Percentiles rank a stretch among this genome's conserved stretches.
phyloP scores from a whole-genome alignment of 2,888 invertebrate species.

The Philereme vetulata region DNA sequence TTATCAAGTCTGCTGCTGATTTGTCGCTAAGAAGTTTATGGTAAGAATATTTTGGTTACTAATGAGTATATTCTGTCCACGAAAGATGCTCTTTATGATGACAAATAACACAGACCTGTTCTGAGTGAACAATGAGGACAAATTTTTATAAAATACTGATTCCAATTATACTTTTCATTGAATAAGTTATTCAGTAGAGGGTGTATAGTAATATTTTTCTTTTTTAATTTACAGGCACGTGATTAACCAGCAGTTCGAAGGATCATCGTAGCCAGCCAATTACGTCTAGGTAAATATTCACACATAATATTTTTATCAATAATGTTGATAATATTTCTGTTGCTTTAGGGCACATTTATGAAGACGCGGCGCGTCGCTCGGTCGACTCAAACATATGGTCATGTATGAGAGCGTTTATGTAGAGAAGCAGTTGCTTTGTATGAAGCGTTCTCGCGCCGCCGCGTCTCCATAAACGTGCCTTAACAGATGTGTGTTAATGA shows the following conservation, averaged over 20 bases:
- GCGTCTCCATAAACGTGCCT: too few species aligned
- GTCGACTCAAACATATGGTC: too few species aligned
- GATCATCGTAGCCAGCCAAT: neutral
- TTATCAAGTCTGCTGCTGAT: neutral
- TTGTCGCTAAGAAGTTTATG: neutral
- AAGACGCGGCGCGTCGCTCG: too few species aligned
- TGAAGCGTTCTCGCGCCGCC: too few species aligned
- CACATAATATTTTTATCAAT: neutral
- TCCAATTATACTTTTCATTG: neutral
- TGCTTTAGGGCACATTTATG: too few species aligned
- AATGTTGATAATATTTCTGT: neutral
- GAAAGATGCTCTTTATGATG: conserved; percentile 42
- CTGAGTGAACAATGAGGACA: conserved; percentile 60
- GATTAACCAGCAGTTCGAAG: neutral
- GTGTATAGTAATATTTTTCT: conserved; percentile 45
- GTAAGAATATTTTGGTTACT: conserved; percentile 5
- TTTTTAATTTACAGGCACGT: conserved; percentile 2
- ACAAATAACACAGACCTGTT: conserved; percentile 68
- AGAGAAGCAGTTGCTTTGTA: too few species aligned
- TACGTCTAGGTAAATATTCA: conserved; percentile 5
- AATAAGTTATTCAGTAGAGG: neutral
- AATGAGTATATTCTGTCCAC: neutral
- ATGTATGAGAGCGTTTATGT: too few species aligned
- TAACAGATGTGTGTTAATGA: conserved; percentile 35
- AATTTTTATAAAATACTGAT: conserved; percentile 39